Evolutionary conservation across 1,140 invertebrate genomes (phyloP), one percentile per base, ranked within the genome.

Genomic region (Bursaphelenchus mucronatus): DNA sequence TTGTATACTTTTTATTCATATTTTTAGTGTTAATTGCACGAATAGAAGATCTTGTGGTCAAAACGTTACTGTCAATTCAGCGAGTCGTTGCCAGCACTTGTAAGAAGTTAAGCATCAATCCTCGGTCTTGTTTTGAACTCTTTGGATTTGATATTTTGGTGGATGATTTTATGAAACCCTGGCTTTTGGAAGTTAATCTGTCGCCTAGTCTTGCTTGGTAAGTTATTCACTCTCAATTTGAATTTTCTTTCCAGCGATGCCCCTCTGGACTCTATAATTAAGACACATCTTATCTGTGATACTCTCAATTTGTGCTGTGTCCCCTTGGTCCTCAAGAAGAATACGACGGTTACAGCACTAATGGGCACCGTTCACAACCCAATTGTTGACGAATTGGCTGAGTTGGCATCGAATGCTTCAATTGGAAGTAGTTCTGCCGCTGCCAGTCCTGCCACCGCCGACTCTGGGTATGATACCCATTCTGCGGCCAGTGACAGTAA

Each of bases 141-240:
- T 96, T 92, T 82, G 92, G 92, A 9, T 95, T 94, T 83, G 92
- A 96, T 82, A 90, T 95, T 66, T 82, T 96, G n/a, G 88, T 96
- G 54, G 92, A 95, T 82, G 87, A 90, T 63, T 87, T 88, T 62
- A 82, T 95, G 66, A 93, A 94, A 81, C 91, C 93, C 0, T 95
- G 91, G 92, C 83, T 94, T 19, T 81, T 96, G 51, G 93, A 95
- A 75, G 89, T 91, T 6, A 95, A 95, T 83, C 82, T 95, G 2
- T 93, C 90, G 2, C 92, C 92, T 0, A 94, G 91, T 68, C 83
- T 96, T 39, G 66, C 69, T 15, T 76, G 73, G 73, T 75, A 53
- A 19, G 53, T 68, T 52, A 10, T 21, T 8, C n/a, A 6, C 4
- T 62, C 4, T 4, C 0, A 59, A 3, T 59, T 47, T 59, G 17